Evolutionary conservation across 2,113 vertebrate species (phyloP).

Genomic region (Dipodomys merriami): DNA sequence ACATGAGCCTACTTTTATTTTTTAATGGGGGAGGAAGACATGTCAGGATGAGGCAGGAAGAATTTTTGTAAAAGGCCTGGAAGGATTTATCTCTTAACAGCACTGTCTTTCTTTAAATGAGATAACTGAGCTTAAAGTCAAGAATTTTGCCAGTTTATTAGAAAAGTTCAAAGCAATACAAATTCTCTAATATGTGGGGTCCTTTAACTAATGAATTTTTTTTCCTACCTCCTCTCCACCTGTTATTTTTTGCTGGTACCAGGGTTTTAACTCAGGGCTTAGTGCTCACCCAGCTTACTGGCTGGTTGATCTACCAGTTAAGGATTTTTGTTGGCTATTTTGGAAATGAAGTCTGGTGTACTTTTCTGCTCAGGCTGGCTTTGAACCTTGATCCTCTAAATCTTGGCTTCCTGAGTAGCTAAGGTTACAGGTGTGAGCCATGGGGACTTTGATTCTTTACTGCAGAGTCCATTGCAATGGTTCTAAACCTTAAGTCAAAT

Average conservation of each 20-base stretch:
- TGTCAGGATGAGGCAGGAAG: neutral
- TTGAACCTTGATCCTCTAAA: too few species aligned
- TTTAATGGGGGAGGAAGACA: neutral
- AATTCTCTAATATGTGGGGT: neutral
- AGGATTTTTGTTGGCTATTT: too few species aligned
- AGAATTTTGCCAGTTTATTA: conserved; percentile 25
- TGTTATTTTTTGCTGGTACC: too few species aligned
- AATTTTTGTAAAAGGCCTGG: conserved; percentile 27
- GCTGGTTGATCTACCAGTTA: too few species aligned
- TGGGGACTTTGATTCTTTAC: conserved; percentile 8
- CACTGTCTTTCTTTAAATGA: conserved; percentile 46
- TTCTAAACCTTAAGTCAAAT: conserved; percentile 21
- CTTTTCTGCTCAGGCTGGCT: too few species aligned
- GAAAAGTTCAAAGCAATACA: conserved; percentile 18
- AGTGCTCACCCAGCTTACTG: too few species aligned
- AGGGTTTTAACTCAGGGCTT: too few species aligned
- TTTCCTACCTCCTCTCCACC: neutral
- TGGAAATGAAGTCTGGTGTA: too few species aligned
- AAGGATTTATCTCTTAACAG: neutral
- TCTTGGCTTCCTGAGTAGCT: too few species aligned
- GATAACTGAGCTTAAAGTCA: conserved; percentile 36
- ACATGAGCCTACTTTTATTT: neutral
- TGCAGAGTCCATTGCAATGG: neutral
- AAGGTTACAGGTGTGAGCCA: too few species aligned
- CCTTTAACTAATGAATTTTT: neutral